Conservation (phyloP, 1,140 invertebrate genomes). For the Epicauta chinensis region DNA sequence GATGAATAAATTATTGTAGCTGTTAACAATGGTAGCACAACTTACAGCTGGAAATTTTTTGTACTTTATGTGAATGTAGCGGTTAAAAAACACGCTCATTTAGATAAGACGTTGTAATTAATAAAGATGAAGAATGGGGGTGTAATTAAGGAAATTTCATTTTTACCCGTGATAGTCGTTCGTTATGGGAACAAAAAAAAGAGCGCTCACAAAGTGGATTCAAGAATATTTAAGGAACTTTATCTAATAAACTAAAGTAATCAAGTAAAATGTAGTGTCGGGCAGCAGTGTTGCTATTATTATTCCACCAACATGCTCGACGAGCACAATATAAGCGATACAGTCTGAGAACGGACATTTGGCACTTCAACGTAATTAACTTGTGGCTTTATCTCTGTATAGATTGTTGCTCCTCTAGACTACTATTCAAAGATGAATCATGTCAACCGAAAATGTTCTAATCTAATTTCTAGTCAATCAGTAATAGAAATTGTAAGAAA, state of each 20-base stretch:
- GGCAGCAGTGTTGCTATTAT: slow-evolving; percentile 8
- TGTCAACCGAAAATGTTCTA: slow-evolving; percentile 13
- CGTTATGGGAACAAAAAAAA: slow-evolving; percentile 1
- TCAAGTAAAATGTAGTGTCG: slow-evolving; percentile 11
- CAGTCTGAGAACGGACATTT: slow-evolving; percentile 12
- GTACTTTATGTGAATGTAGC: slow-evolving; percentile 7
- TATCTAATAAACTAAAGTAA: slow-evolving; percentile 17
- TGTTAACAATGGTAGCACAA: too few relatives aligned
- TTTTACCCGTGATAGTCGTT: slow-evolving; percentile 9
- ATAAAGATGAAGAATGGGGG: slow-evolving; percentile 15
- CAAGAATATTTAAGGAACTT: slow-evolving; percentile 9
- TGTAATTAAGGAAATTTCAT: slow-evolving; percentile 17
- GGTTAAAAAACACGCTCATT: slow-evolving; percentile 11
- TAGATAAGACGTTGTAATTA: slow-evolving; percentile 16
- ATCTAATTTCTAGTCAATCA: slow-evolving; percentile 23
- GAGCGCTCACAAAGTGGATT: slow-evolving; percentile 8
- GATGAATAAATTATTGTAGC: too few relatives aligned
- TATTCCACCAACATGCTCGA: slow-evolving; percentile 11
- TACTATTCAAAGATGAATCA: too few relatives aligned
- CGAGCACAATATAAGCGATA: slow-evolving; percentile 14
- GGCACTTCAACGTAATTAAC: slow-evolving; percentile 13
- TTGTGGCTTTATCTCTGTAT: slow-evolving; percentile 1
- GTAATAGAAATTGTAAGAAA: too few relatives aligned
- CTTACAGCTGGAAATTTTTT: neutral
- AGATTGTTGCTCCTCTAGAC: too few relatives aligned